phyloP scores from a whole-genome alignment of 2,797 vertebrate genomes.

The Channa striata region DNA sequence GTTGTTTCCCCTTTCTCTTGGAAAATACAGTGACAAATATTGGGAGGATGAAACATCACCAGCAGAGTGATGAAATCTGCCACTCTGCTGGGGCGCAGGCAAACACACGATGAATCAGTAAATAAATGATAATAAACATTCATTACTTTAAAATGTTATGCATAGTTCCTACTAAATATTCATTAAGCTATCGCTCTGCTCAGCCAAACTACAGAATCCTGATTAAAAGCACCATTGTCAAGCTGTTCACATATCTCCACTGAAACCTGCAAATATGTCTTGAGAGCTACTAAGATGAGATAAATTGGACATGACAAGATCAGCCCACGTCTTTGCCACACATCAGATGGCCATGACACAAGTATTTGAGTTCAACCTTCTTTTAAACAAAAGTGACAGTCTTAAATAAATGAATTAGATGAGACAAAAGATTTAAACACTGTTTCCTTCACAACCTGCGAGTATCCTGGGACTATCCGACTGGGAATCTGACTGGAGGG shows the following conservation, averaged over 20 bases:
- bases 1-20: too few species aligned
- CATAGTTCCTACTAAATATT: slow-evolving; percentile 42
- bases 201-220: slow-evolving; percentile 54
- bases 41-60: not conserved
- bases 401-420: slow-evolving; percentile 80
- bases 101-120: slow-evolving; percentile 9
- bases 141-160: slow-evolving; percentile 28
- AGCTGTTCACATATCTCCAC: slow-evolving; percentile 36
- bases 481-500: slow-evolving; percentile 60
- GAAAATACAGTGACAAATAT: not conserved
- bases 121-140: slow-evolving; percentile 15
- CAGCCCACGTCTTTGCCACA: slow-evolving; percentile 49
- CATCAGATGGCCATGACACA: slow-evolving; percentile 75
- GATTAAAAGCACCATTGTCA: slow-evolving; percentile 61
- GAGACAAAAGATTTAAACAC: slow-evolving; percentile 77
- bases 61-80: not conserved
- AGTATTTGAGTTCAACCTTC: slow-evolving; percentile 68
- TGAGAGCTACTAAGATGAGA: slow-evolving; percentile 64
- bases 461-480: slow-evolving; percentile 59
- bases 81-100: not conserved
- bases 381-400: slow-evolving; percentile 80
- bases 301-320: slow-evolving; percentile 78
- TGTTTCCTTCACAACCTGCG: slow-evolving; percentile 48
- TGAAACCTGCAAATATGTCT: slow-evolving; percentile 65
- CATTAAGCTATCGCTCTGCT: slow-evolving; percentile 32